A percentile compares a stretch with the other conserved stretches of the same genome.
Conservation (phyloP, 2,888 invertebrate species). For the Apoderus coryli region DNA sequence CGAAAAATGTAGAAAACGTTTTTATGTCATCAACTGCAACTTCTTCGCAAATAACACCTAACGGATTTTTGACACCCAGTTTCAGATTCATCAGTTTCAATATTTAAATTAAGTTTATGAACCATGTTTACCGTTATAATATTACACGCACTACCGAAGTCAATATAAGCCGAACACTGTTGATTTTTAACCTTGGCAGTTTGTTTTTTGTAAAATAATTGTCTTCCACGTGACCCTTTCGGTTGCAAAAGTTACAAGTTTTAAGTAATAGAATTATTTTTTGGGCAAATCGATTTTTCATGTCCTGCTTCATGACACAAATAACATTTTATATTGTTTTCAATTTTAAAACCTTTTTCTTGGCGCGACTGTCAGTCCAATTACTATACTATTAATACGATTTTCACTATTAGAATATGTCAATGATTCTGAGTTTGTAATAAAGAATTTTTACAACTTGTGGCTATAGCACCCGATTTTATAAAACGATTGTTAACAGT, state of each 20-base stretch:
- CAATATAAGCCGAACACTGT: no score
- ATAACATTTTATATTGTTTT: conserved; percentile 5
- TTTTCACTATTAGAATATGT: background rate
- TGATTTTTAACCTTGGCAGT: no score
- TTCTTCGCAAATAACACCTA: no score
- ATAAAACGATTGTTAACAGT: conserved; percentile 5
- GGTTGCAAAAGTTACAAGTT: conserved; percentile 4
- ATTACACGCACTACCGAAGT: no score
- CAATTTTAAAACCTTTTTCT: no score
- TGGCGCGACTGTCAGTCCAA: no score
- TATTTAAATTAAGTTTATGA: no score
- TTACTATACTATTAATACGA: background rate
- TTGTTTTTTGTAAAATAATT: background rate
- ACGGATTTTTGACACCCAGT: no score
- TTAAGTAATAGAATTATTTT: conserved; percentile 2
- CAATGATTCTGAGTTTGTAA: conserved; percentile 3
- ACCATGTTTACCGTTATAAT: no score
- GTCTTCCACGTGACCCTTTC: conserved; percentile 3
- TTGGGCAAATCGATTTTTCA: conserved; percentile 5
- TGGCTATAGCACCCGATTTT: conserved; percentile 3
- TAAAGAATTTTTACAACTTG: conserved; percentile 2
- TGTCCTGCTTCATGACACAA: conserved; percentile 6
- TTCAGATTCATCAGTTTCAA: no score
- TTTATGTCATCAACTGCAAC: no score
- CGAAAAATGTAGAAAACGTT: no score